Evolutionary conservation across 2,797 vertebrate species (phyloP), one percentile per base, ranked within the genome.

Genomic region (Channa striata): DNA sequence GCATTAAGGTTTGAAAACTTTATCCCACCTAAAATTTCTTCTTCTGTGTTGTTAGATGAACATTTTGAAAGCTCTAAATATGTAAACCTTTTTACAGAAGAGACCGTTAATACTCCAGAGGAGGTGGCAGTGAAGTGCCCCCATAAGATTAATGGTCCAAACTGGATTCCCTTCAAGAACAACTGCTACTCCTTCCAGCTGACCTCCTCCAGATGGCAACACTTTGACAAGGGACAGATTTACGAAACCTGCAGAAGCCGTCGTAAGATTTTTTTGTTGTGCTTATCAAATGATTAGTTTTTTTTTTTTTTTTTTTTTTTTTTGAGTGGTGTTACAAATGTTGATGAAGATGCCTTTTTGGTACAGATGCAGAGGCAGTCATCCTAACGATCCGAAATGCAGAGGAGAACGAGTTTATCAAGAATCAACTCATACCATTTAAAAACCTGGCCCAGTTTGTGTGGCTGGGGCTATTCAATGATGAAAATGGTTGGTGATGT

Each of bases 161-260:
- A 95, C 54, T 99, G 98, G 98, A 93, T 98, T 89, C 95, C 96
- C n/a, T 99, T 96, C 91, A 93, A 88, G 82, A 96, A 95, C 67
- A 96, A 94, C 80, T 99, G 98, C 86, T 99, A 99, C 76, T 90
- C 96, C 48, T 97, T 99, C 68, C 91, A 96, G 87, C 87, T 96
- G 85, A 86, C 84, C 6, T 77, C 93, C 66, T 87, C 90, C 69
- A 95, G 95, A 81, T 96, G 96, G 93, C 80, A 74, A 1, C 77
- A 87, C 12, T 47, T 83, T 21, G 79, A 92, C 40, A 60, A 74
- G 11, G 87, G 87, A 11, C 87, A 86, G 49, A 71, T 92, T 49
- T 82, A 89, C 12, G 74, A 95, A 11, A 92, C 92, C 65, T 99
- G 98, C 94, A 93, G 84, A 76, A 88, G 76, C 14, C 88, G 96